Evolutionary conservation across 2,113 vertebrate genomes (phyloP), one percentile per base, ranked within the genome.

Genomic region (Seriola quinqueradiata): DNA sequence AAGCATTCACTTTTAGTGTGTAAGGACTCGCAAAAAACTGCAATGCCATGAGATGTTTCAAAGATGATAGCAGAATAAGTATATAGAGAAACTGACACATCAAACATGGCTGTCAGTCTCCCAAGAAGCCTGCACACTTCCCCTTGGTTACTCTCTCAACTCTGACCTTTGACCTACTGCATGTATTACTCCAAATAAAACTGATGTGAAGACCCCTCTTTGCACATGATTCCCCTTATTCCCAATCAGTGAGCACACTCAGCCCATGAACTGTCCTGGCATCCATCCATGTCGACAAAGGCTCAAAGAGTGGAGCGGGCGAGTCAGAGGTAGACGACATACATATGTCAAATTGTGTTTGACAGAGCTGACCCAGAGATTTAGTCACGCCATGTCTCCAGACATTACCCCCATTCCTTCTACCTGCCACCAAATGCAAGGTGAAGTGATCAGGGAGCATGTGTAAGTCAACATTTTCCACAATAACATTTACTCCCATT

Each of bases 331-430:
- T 61, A 23, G 64, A 63, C 44, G 60, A 72, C 57, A 67, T 77
- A 81, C 77, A 87, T 68, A 76, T 54, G 36, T 81, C 40, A 76
- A 40, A 38, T 2, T 40, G 34, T 65, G 48, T 65, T 75, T 64
- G 73, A 75, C 72, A 64, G 59, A 36, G 25, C 19, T 23, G 44
- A 74, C 42, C 74, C 74, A 63, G 55, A 59, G 40, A 19, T 63
- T 52, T 63, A 44, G 72, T 75, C 32, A 61, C 0, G 70, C 67
- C 73, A 44, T 10, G 70, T 81, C 81, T 70, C n/a, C 65, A 80
- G 32, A 42, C 64, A 55, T 78, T 74, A 78, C 28, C 36, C 19
- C 55, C 23, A 67, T 54, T n/a, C 10, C 17, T 66, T 73, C 32
- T 55, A 55, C 61, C 61, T 72, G 54, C 25, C 19, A 55, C 76